Base-by-base conservation (phyloP, 2,797 vertebrate species). In the Phaenicophaeus curvirostris region DNA sequence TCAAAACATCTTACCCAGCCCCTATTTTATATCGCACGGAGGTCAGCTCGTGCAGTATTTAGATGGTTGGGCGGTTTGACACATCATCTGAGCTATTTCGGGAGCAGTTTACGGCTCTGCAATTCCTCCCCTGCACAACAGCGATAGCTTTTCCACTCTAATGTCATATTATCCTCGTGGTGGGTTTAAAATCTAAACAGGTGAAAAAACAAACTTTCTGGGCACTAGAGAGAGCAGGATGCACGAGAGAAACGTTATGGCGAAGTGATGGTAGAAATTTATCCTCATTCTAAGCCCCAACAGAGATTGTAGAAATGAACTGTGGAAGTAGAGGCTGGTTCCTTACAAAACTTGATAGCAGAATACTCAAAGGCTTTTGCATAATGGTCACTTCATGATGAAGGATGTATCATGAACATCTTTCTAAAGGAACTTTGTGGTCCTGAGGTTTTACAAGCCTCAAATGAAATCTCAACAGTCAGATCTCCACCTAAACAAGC, bases 31-130 rank as follows among this genome's bases (percentile, higher is more conserved):
- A 82, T 92, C 79, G n/a, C 90, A 59, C 2, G 58, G 93, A 95
- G 93, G 92, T 92, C 95, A 96, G 89, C 81, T 75, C 24, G 3
- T 80, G 85, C 72, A 96, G 91, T 69, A 48, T 95, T 93, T 46
- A 84, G 96, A 96, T 94, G 78, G 95, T 58, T 95, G 95, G 87
- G 93, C 68, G 3, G 93, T 95, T 95, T 96, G 95, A 95, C 96
- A 96, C 96, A 94, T 97, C 96, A 96, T 94, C 96, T 94, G 94
- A 35, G 89, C 96, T 97, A 97, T 97, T 97, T 94, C 93, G 75
- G 95, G 97, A 97, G 92, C 92, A 93, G 96, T 96, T 97, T 96
- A 97, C 67, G 1, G 96, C 85, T 87, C 95, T 94, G 94, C 96
- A 94, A 96, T 97, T 95, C 96, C 85, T 96, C 91, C 90, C 83